A percentile compares a stretch with the other conserved stretches of the same genome.
phyloP scores from a whole-genome alignment of 2,113 vertebrate genomes.

The Lepus europaeus region DNA sequence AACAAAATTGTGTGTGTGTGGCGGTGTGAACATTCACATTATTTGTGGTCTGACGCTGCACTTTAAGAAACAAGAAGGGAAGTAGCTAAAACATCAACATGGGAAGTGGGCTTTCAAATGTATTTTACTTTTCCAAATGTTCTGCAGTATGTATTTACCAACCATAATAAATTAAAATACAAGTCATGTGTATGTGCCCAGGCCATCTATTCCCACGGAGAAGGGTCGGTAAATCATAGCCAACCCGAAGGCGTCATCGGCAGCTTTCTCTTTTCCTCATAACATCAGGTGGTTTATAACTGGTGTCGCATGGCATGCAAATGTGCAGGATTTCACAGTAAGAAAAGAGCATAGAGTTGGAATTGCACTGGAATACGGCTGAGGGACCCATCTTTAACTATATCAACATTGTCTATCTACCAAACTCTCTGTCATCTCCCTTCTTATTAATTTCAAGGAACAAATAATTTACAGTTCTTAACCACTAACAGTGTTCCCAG shows the following conservation, averaged over 20 bases:
- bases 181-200: constrained; percentile 17
- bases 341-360: not conserved
- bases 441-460: constrained; percentile 33
- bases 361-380: not conserved
- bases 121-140: constrained; percentile 58
- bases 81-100: not conserved
- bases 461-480: not conserved
- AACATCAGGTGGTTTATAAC: not conserved
- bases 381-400: not conserved
- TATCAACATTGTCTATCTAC: not conserved
- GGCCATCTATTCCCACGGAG: not conserved
- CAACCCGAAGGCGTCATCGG: not conserved
- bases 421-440: not conserved
- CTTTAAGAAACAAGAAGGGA: not conserved
- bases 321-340: not conserved
- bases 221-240: not conserved
- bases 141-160: constrained; percentile 16
- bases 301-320: not conserved
- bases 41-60: not conserved
- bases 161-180: constrained; percentile 37
- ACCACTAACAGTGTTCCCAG: not conserved
- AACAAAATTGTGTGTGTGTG: not conserved
- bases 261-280: not conserved
- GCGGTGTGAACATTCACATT: too few species aligned
- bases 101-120: not conserved